Evolutionary conservation across 1,140 invertebrate species (phyloP).

Genomic region (Hylaeus anthracinus): DNA sequence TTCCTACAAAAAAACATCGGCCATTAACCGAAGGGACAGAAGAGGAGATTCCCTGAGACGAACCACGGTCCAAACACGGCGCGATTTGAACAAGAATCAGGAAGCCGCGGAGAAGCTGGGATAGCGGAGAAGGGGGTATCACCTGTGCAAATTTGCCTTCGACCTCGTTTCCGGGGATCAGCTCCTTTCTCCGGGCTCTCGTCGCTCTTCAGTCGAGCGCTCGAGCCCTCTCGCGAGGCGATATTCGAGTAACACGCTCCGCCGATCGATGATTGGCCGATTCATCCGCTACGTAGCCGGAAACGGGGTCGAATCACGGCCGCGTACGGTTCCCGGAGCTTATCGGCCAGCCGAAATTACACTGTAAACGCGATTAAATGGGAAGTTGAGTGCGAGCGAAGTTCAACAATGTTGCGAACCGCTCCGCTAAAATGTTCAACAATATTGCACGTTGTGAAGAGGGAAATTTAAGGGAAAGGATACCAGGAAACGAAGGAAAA

Average conservation of each 20-base stretch:
- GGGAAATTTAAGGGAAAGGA: no score
- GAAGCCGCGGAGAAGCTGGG: no score
- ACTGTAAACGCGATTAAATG: constrained; percentile 41
- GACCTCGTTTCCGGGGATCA: constrained; percentile 48
- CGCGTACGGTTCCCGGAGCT: background rate
- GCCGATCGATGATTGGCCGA: constrained; percentile 63
- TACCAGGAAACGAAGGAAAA: no score
- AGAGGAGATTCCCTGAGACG: no score
- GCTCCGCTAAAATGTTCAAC: no score
- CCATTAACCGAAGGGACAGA: no score
- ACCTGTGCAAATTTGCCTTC: constrained; percentile 48
- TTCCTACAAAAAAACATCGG: no score
- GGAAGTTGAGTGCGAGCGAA: constrained; percentile 15
- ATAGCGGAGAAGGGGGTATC: background rate
- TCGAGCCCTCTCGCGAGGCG: constrained; percentile 40
- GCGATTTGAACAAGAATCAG: no score
- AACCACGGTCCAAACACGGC: no score
- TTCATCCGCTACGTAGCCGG: constrained; percentile 24
- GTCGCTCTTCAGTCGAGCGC: constrained; percentile 26
- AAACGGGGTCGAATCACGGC: constrained; percentile 27
- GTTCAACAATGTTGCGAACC: no score
- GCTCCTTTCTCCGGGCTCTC: constrained; percentile 9
- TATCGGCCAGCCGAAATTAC: constrained; percentile 16
- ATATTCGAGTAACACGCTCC: constrained; percentile 65
- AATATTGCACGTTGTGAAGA: no score